Evolutionary conservation across 2,888 invertebrate species (phyloP).

Genomic region (Stenichneumon culpator): DNA sequence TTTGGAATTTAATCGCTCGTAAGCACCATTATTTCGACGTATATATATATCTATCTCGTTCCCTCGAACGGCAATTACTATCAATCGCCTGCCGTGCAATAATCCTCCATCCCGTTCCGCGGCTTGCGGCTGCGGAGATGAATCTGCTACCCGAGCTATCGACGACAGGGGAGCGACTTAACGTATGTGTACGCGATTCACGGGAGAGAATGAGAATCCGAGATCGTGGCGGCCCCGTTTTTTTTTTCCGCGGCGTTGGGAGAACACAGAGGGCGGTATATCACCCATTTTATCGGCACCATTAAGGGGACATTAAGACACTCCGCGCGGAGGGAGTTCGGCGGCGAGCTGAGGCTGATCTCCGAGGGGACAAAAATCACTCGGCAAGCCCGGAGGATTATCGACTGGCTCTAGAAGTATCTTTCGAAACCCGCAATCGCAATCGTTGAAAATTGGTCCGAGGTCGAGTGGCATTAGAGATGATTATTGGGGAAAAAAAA

Average conservation of each 20-base stretch:
- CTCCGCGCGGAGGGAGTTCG: constrained; percentile 70
- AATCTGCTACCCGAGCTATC: constrained; percentile 63
- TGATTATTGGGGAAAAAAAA: too few relatives aligned
- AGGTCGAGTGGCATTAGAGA: too few relatives aligned
- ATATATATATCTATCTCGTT: constrained; percentile 52
- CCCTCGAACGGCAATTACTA: constrained; percentile 69
- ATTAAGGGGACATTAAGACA: constrained; percentile 77
- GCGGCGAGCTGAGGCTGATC: constrained; percentile 52
- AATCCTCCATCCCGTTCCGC: background rate
- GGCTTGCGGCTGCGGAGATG: constrained; percentile 27
- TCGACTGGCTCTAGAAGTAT: constrained; percentile 57
- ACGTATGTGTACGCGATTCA: constrained; percentile 46
- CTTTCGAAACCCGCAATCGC: constrained; percentile 28
- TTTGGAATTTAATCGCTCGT: constrained; percentile 69
- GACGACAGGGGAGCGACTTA: constrained; percentile 38
- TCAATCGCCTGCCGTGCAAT: constrained; percentile 65
- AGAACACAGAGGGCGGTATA: constrained; percentile 53
- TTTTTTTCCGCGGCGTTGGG: constrained; percentile 19
- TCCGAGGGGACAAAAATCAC: background rate
- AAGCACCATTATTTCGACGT: constrained; percentile 63
- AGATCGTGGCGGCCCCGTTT: constrained; percentile 48
- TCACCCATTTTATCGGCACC: constrained; percentile 75
- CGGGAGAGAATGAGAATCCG: constrained; percentile 51
- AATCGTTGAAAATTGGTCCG: background rate
- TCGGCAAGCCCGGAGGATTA: background rate